A percentile compares a stretch with the other conserved stretches of the same genome.
Conservation (phyloP, 2,888 invertebrate species). For the Drepanosiphum platanoidis region DNA sequence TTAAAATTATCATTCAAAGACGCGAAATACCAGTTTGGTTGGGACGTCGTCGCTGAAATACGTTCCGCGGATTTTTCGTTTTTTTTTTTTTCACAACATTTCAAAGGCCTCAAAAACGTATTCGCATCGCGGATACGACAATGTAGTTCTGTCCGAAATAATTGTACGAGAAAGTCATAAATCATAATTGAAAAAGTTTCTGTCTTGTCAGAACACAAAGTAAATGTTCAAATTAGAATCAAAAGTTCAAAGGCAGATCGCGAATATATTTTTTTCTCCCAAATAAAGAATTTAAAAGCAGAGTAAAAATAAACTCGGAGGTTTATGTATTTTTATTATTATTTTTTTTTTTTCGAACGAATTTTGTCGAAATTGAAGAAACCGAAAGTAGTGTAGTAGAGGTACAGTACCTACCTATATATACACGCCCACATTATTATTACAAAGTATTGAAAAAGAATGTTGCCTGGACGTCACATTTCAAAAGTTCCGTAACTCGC, state of each 20-base stretch:
- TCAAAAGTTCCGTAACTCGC: slow-evolving; percentile 37
- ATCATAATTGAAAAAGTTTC: slow-evolving; percentile 54
- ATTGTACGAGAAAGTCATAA: slow-evolving; percentile 29
- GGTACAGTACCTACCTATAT: too few relatives aligned
- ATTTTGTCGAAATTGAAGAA: slow-evolving; percentile 43
- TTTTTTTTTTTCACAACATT: too few relatives aligned
- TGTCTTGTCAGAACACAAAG: not conserved
- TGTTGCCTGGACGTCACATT: slow-evolving; percentile 42
- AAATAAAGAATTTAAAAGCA: slow-evolving; percentile 24
- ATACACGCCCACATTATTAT: too few relatives aligned
- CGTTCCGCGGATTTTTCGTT: too few relatives aligned
- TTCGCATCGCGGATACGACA: not conserved
- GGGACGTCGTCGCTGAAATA: too few relatives aligned
- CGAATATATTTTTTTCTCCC: slow-evolving; percentile 4
- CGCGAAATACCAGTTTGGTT: too few relatives aligned
- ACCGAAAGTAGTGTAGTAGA: not conserved
- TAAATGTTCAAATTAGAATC: slow-evolving; percentile 33
- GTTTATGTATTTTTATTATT: too few relatives aligned
- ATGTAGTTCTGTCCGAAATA: not conserved
- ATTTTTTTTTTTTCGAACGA: slow-evolving; percentile 25
- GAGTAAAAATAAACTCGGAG: slow-evolving; percentile 23
- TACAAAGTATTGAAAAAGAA: slow-evolving; percentile 36
- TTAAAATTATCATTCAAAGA: too few relatives aligned
- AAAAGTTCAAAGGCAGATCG: slow-evolving; percentile 43
- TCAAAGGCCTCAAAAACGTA: too few relatives aligned